A percentile compares a stretch with the other conserved stretches of the same genome.
Evolutionary conservation across 2,797 vertebrate species (phyloP).

Genomic region (Gorsachius magnificus): DNA sequence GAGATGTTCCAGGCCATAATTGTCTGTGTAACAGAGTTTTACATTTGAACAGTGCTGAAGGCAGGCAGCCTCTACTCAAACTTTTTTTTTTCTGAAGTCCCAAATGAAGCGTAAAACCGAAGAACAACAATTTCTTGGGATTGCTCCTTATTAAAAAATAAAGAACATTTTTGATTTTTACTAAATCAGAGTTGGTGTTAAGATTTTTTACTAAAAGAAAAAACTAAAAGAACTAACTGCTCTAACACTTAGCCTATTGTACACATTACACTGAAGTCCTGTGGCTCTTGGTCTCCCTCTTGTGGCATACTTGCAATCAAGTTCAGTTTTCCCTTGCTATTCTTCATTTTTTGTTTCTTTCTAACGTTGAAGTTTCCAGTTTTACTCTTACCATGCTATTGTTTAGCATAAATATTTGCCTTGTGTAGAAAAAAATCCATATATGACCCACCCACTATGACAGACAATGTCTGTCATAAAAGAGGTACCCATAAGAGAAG

Average conservation of each 20-base stretch:
- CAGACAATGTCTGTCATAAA: not conserved
- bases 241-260: not conserved
- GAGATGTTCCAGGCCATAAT: not conserved
- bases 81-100: not conserved
- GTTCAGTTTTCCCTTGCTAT: not conserved
- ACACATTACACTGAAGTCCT: not conserved
- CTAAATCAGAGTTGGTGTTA: not conserved
- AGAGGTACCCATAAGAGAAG: not conserved
- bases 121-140: not conserved
- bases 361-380: not conserved
- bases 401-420: not conserved
- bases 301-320: not conserved
- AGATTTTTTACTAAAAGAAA: not conserved
- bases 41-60: not conserved
- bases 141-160: not conserved
- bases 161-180: not conserved
- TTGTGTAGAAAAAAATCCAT: not conserved
- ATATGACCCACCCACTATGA: not conserved
- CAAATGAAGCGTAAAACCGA: not conserved
- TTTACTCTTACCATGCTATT: not conserved
- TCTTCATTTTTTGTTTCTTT: not conserved
- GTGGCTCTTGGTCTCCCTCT: slow-evolving; percentile 37
- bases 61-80: not conserved
- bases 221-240: not conserved
- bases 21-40: not conserved